Evolutionary conservation across 2,113 vertebrate genomes (phyloP), one percentile per base, ranked within the genome.

Genomic region (Saccopteryx leptura): DNA sequence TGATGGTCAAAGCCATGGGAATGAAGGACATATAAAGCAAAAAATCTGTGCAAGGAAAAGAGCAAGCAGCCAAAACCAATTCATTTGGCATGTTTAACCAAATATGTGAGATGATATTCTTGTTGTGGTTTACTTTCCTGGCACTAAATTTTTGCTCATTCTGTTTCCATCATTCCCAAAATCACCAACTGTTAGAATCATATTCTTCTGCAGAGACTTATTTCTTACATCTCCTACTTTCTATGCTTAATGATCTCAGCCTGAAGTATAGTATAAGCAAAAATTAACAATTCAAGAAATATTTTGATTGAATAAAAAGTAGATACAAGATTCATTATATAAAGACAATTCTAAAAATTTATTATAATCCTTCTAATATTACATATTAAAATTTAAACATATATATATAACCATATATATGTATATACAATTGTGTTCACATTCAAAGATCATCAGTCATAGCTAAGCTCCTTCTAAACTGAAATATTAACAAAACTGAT

Each of bases 261-360:
- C 21, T n/a, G 33, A 95, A 91, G 9, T 50, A 46, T 28, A n/a
- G 8, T 28, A 0, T 74, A 79, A 21, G 48, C 24, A n/a, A 92
- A 75, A 81, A 69, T 46, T 33, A 96, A 54, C 7, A 81, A 5
- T 5, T 39, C 46, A 78, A n/a, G 9, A 75, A 96, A 83, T 88
- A 65, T 13, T 89, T 87, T 83, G 76, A 93, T 68, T 83, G 31
- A 93, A 58, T 88, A 69, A 89, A 92, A 85, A 60, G 10, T 79
- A 86, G 13, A 52, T 80, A 0, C 4, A 83, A 58, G 9, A 31
- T 83, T 63, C 26, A 39, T 60, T 33, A 85, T 46, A 71, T 54
- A 88, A 94, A 79, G 83, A 23, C 52, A 21, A 61, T 54, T 63
- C 12, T 15, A 52, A 50, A 87, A 58, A 69, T 46, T 65, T 68